phyloP scores from a whole-genome alignment of 2,888 invertebrate genomes.

The Chloroclystis v-ata region DNA sequence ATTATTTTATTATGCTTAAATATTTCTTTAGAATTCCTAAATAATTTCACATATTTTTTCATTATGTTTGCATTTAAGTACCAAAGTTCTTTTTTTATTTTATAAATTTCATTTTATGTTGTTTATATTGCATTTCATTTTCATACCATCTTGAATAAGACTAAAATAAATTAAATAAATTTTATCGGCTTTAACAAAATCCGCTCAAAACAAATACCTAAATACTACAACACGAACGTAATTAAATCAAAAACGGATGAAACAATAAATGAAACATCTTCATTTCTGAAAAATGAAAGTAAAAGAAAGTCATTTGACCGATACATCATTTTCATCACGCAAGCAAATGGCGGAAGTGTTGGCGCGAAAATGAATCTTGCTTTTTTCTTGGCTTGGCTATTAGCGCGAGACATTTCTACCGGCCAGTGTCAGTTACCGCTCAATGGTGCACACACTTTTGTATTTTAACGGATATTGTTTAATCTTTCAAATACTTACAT shows the following conservation, averaged over 20 bases:
- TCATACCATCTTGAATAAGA: no score
- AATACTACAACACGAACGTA: conserved; percentile 3
- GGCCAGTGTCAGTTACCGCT: conserved; percentile 54
- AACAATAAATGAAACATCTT: conserved; percentile 43
- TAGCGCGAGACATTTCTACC: conserved; percentile 61
- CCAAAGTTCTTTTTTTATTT: no score
- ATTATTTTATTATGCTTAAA: no score
- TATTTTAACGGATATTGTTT: not conserved
- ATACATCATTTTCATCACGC: conserved; percentile 76
- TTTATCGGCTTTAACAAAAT: no score
- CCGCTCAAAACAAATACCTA: no score
- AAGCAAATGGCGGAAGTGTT: conserved; percentile 70
- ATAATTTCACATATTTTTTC: no score
- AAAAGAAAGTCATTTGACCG: conserved; percentile 67
- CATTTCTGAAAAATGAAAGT: conserved; percentile 66
- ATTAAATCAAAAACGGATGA: conserved; percentile 31
- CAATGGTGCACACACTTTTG: conserved; percentile 5
- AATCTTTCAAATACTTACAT: no score
- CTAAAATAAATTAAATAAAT: no score
- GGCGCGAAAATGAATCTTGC: conserved; percentile 72
- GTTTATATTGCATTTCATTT: no score
- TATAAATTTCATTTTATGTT: no score
- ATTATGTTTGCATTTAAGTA: no score
- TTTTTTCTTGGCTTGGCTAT: conserved; percentile 62
- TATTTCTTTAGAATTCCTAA: no score